Evolutionary conservation across 2,888 invertebrate genomes (phyloP).

Genomic region (Opisthograptis luteolata): DNA sequence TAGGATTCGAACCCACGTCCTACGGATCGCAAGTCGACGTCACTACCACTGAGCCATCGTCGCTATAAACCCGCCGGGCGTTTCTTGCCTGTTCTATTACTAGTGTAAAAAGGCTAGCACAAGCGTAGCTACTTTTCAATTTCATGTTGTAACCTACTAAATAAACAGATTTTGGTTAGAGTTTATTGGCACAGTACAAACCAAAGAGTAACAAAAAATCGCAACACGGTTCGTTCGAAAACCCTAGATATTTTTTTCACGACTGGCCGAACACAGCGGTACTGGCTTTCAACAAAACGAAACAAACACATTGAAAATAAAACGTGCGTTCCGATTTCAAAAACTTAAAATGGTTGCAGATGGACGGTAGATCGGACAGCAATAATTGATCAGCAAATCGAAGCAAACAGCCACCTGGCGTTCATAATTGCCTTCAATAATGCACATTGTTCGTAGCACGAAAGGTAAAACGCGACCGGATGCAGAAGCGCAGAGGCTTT

Average conservation of each 20-base stretch:
- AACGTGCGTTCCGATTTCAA: conserved; percentile 25
- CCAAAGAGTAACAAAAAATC: conserved; percentile 12
- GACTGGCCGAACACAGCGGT: conserved; percentile 3
- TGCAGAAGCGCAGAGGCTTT: conserved; percentile 34
- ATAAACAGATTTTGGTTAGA: no score
- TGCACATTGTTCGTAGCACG: conserved; percentile 69
- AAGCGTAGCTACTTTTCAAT: no score
- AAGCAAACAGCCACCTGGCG: conserved; percentile 69
- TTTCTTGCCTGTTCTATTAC: no score
- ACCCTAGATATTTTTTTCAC: conserved; percentile 8
- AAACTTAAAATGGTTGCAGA: conserved; percentile 41
- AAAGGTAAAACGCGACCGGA: conserved; percentile 54
- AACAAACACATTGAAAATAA: conserved; percentile 9
- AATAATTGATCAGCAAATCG: conserved; percentile 76
- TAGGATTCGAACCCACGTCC: no score
- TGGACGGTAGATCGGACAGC: conserved; percentile 43
- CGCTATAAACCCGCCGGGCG: no score
- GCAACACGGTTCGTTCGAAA: conserved; percentile 6
- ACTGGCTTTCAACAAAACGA: conserved; percentile 10
- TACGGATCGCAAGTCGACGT: no score
- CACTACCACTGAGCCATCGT: no score
- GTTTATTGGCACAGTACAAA: conserved; percentile 1
- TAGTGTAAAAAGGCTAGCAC: no score
- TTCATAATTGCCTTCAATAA: conserved; percentile 74
- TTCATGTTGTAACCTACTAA: no score